Evolutionary conservation across 2,888 invertebrate genomes (phyloP), one percentile per base, ranked within the genome.

Genomic region (Ecliptopera silaceata): DNA sequence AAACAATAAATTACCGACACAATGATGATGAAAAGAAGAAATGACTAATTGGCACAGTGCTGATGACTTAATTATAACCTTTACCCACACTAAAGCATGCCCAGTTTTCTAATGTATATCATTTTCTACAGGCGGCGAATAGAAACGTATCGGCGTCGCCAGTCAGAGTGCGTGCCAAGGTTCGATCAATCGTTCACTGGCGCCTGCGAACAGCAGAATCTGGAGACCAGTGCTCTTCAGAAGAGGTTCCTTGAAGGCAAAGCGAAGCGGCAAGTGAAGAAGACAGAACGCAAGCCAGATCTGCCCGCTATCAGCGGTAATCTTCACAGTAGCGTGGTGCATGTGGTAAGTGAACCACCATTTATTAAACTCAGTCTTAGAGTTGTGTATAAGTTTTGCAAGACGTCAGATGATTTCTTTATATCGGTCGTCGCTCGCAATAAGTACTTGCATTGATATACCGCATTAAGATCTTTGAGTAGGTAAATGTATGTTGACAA

Each of bases 161-260:
- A 98, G 82, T 95, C 93, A 68, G 96, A 96, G 79, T 96, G 96
- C 81, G 95, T 95, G 79, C 97, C 97, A 61, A 93, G 97, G 63
- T 97, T 96, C 89, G 97, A 97, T 80, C 96, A 96, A 80, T 95
- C 96, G 65, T 96, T 97, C 86, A 96, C 93, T 79, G 96, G 96
- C 36, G 93, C 96, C 61, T 96, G 96, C 90, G 97, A 98, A 78
- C 97, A 97, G 82, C 97, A 98, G 82, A 95, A 96, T 72, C 94
- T 97, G 88, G 97, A 98, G 84, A 97, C 98, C 32, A 93, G 95
- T 69, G 94, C 96, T 65, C 92, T 98, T 63, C 96, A 97, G 84
- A 97, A 98, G 86, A 94, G 97, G 65, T 98, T 95, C 86, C 93
- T 97, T 72, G 98, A 98, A 88, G 96, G 95, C 82, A 98, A 97